These are phyloP conservation scores for Palythoa heliodiscus DNA, from an alignment of 92 coral and sea anemone species.

Conservation along the genomic window DNA sequence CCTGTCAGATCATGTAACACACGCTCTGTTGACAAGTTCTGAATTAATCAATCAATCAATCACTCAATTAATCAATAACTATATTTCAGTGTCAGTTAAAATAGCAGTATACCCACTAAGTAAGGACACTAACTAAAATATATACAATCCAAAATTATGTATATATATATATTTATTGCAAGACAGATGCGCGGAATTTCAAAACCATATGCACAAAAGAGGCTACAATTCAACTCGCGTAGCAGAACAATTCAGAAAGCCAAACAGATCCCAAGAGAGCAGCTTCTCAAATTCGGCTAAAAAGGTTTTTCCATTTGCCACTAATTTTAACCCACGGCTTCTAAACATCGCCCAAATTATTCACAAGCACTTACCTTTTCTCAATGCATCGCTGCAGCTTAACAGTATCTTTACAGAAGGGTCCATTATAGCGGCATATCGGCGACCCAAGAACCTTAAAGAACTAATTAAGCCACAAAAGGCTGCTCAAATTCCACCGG, in stretches of 20 bases:
- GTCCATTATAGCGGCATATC: slow-evolving; percentile 31
- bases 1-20: too few relatives aligned
- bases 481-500: too few relatives aligned
- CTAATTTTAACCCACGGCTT: slow-evolving; percentile 44
- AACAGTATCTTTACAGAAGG: slow-evolving; percentile 11
- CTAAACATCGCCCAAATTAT: slow-evolving; percentile 22
- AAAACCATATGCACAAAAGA: neutral
- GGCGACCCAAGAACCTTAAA: too few relatives aligned
- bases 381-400: slow-evolving; percentile 19
- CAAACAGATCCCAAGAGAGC: neutral
- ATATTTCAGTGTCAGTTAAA: too few relatives aligned
- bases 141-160: too few relatives aligned
- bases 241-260: slow-evolving; percentile 14
- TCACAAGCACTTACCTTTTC: slow-evolving; percentile 11
- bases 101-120: too few relatives aligned
- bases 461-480: too few relatives aligned
- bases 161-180: too few relatives aligned
- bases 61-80: too few relatives aligned
- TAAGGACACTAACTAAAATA: too few relatives aligned
- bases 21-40: too few relatives aligned
- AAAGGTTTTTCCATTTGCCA: slow-evolving; percentile 35
- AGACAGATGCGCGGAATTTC: neutral
- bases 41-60: too few relatives aligned
- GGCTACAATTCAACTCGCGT: slow-evolving; percentile 17
- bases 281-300: neutral